Base-by-base conservation (phyloP, 2,797 vertebrate species). In the Martes flavigula region DNA sequence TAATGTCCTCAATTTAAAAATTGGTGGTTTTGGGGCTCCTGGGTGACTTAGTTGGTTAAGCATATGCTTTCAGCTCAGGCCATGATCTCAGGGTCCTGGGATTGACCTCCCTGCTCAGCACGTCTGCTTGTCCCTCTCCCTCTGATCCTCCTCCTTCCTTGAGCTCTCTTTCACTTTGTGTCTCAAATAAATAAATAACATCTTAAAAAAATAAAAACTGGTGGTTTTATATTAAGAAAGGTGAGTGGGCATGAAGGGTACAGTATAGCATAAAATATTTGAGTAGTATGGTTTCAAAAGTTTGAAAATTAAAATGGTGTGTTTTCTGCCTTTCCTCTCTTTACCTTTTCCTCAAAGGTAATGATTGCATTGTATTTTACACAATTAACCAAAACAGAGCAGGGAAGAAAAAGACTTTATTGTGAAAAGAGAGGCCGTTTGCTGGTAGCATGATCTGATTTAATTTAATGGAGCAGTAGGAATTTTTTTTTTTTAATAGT, bases 1-100 rank as follows among this genome's bases (percentile, higher is more conserved):
- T 48, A 90, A 32, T 81, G 86, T 84, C 12, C 27, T 82, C 96
- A 93, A 84, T 81, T 51, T 38, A 85, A 96, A 96, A 95, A 75
- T 38, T 86, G 20, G 8, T 66, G 15, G 32, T 66, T 66, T 66
- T 0, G 62, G 30, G 32, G 14, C 15, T 17, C 62, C 62, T 66
- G 62, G 62, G 15, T 66, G 32, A 15, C 62, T 64, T n/a, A n/a
- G 15, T 18, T n/a, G 14, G 32, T 18, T 66, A 66, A 66, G 62
- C 32, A 17, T 66, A 7, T 66, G 32, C 32, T 32, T 66, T 66
- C 0, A 7, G 62, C 32, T n/a, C 32, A 66, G 62, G 62, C n/a
- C 32, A n/a, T n/a, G 62, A 66, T n/a, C 62, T 66, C 32, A n/a
- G 32, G 7, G 30, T 66, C 62, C 30, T 66, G 30, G 15, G 62